phyloP scores from a whole-genome alignment of 2,888 invertebrate genomes.

The Pocota personata region DNA sequence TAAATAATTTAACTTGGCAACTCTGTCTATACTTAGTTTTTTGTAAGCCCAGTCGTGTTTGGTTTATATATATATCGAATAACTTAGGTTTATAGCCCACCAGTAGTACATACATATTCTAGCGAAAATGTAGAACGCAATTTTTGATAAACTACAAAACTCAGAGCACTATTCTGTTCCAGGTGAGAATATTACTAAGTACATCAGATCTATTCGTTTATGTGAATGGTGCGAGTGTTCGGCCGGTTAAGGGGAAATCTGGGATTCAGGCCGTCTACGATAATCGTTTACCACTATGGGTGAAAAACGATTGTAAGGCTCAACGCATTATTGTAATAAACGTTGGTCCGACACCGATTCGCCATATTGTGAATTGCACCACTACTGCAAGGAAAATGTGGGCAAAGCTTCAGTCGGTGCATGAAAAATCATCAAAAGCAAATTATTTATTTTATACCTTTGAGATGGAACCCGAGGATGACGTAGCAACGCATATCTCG shows the following conservation, averaged over 20 bases:
- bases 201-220: neutral
- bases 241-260: neutral
- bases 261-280: neutral
- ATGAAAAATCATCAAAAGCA: constrained; percentile 77
- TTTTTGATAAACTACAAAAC: neutral
- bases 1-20: too few species aligned
- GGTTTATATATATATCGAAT: too few species aligned
- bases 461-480: constrained; percentile 43
- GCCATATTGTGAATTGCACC: neutral
- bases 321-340: constrained; percentile 6
- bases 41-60: too few species aligned
- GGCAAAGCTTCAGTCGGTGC: constrained; percentile 51
- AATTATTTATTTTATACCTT: constrained; percentile 74
- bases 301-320: constrained; percentile 1
- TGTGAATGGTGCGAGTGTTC: neutral
- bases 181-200: neutral
- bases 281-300: neutral
- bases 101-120: too few species aligned
- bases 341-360: constrained; percentile 1
- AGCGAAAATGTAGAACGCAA: neutral
- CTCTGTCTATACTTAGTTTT: too few species aligned
- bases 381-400: constrained; percentile 10
- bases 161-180: neutral
- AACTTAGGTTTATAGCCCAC: too few species aligned
- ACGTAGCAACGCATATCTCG: constrained; percentile 46